Base-by-base conservation (phyloP, 2,797 vertebrate species). In the Anas bahamensis region DNA sequence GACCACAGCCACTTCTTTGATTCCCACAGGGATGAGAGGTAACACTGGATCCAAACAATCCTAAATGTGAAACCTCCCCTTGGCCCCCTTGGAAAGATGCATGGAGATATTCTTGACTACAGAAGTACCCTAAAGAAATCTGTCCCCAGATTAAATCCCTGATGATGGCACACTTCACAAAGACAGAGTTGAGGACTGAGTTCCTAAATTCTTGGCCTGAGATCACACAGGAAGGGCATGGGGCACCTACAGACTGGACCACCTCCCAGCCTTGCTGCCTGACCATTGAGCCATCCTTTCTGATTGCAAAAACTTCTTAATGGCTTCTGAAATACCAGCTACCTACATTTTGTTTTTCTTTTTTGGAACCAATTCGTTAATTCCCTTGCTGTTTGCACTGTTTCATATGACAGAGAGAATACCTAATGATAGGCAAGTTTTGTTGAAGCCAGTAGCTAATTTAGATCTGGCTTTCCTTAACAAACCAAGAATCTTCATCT, bases 401-500 rank as follows among this genome's bases (percentile, higher is more conserved):
- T 66, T 92, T 50, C 72, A 52, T 64, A 41, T 59, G 91, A 96
- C 96, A 97, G 69, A 95, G 70, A 53, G 81, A 97, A 96, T 95
- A 86, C 89, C 75, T 94, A 95, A 97, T 94, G 86, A 79, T 22
- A 39, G 92, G 79, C 69, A 80, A 57, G 74, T 83, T 70, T 74
- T 89, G 79, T 61, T 31, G 83, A 66, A 97, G 93, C 74, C 85
- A 76, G 82, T 42, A 80, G 93, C 85, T 96, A 89, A 87, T 97
- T 97, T 95, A 93, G 82, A 76, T 87, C 79, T 69, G 86, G 69
- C 82, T 96, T 90, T 75, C 82, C 83, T 91, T 85, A 92, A 90
- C 88, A 93, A 95, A 94, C 41, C 87, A 68, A 71, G 69, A 82
- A 80, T 95, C 88, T 92, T 96, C 94, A 92, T 94, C 91, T 93